A percentile compares a stretch with the other conserved stretches of the same genome.
phyloP scores from a whole-genome alignment of 2,888 invertebrate genomes.

The Saturnia japonica region DNA sequence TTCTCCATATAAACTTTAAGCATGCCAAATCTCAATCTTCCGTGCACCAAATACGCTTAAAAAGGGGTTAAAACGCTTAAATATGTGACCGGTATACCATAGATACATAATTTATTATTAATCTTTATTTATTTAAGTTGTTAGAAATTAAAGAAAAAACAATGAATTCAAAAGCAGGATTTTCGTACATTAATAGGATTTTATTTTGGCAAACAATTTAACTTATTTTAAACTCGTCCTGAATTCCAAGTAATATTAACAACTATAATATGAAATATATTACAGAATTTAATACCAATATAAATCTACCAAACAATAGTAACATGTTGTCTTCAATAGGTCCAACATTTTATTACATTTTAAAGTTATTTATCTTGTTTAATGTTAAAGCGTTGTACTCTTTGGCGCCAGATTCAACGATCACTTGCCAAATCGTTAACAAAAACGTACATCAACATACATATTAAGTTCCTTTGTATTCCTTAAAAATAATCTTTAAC shows the following conservation, averaged over 20 bases:
- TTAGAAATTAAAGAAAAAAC: too few species aligned
- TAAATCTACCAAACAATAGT: neutral
- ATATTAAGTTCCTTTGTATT: conserved; percentile 4
- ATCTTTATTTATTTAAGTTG: too few species aligned
- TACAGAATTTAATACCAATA: neutral
- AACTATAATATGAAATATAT: neutral
- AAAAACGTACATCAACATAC: conserved; percentile 4
- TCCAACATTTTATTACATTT: conserved; percentile 12
- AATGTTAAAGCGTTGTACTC: conserved; percentile 8
- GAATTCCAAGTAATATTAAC: neutral
- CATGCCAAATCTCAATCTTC: too few species aligned
- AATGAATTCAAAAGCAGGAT: neutral
- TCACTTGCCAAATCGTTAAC: conserved; percentile 18
- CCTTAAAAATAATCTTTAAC: neutral
- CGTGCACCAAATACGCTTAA: too few species aligned
- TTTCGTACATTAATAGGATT: neutral
- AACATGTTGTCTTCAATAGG: neutral
- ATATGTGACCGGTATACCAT: too few species aligned
- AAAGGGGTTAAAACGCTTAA: too few species aligned
- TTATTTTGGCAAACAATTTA: neutral
- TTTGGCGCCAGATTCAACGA: conserved; percentile 19
- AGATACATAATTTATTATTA: too few species aligned
- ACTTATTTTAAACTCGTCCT: neutral
- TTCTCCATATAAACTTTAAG: too few species aligned
- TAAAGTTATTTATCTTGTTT: conserved; percentile 16